These are phyloP conservation scores for Chlorops oryzae DNA, from an alignment of 1,140 invertebrate genomes.

Conservation along the genomic window DNA sequence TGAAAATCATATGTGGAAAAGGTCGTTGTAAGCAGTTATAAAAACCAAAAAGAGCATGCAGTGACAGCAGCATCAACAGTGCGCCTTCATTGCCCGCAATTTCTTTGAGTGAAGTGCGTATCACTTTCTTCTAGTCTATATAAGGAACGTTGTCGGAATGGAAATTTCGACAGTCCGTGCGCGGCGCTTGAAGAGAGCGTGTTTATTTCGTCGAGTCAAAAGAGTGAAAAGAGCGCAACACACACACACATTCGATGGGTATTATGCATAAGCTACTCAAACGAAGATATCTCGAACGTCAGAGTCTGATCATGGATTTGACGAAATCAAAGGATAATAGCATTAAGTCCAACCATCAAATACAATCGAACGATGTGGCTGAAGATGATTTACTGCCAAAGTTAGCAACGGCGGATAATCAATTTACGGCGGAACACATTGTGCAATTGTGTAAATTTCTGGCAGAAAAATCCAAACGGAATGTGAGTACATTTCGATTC, in stretches of 20 bases:
- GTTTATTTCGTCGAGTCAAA: neutral
- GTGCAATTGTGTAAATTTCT: conserved; percentile 37
- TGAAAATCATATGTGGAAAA: too few relatives aligned
- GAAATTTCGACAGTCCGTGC: conserved; percentile 7
- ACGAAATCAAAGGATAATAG: conserved; percentile 10
- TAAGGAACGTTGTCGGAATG: conserved; percentile 4
- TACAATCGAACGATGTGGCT: neutral
- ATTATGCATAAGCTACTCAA: conserved; percentile 42
- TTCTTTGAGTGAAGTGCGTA: too few relatives aligned
- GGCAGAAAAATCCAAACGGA: conserved; percentile 30
- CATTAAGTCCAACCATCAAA: conserved; percentile 22
- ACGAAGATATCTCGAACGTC: too few relatives aligned
- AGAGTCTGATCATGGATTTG: conserved; percentile 25
- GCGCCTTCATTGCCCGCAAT: too few relatives aligned
- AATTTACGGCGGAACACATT: conserved; percentile 22
- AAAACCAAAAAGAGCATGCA: too few relatives aligned
- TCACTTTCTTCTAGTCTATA: too few relatives aligned
- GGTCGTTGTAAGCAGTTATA: too few relatives aligned
- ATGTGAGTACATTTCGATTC: conserved; percentile 15
- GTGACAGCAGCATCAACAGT: too few relatives aligned
- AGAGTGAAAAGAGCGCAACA: conserved; percentile 24
- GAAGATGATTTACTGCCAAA: neutral
- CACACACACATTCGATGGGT: conserved; percentile 32
- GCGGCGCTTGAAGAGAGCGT: conserved; percentile 1
- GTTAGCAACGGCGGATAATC: neutral